Evolutionary conservation across 2,113 vertebrate genomes (phyloP), one percentile per base, ranked within the genome.

Genomic region (Megalops atlanticus): DNA sequence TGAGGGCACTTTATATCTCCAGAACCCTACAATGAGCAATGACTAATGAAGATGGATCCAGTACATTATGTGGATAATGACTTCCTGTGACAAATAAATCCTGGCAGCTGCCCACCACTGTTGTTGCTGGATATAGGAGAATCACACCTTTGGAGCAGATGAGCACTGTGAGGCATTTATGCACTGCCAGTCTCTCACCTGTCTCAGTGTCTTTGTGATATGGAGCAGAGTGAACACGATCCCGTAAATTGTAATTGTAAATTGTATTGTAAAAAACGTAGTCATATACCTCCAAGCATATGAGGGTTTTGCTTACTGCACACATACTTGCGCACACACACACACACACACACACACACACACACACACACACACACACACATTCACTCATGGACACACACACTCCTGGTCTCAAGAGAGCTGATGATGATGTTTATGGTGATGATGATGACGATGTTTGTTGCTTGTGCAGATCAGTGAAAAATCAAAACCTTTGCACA

Each of bases 1-100:
- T 84, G 88, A 76, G 82, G 64, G 43, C 40, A 81, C 74, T 88
- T 87, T 88, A 82, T 88, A 43, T 64, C 47, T 74, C 77, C n/a
- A 64, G 76, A 83, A 87, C 84, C 79, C 82, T 39, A 77, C 49
- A 4, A 77, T 71, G 73, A 84, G 83, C 88, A 87, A 39, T 89
- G 86, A 91, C 85, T 90, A 89, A 90, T 87, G 88, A 91, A 88
- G 88, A 89, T 86, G 80, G 86, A 92, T 90, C 41, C 76, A 72
- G 77, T 84, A 43, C 84, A 86, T 87, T 88, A 85, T 81, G 45
- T 78, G 79, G 54, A 84, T 82, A 86, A 86, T 83, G 83, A 85
- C 81, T 86, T 88, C 77, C 74, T 75, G 78, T 82, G 87, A 84
- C 77, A 84, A 83, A 85, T 84, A 85, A 85, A 89, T 88, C 81